Evolutionary conservation across 2,888 invertebrate species (phyloP).

Genomic region (Leuctra nigra): DNA sequence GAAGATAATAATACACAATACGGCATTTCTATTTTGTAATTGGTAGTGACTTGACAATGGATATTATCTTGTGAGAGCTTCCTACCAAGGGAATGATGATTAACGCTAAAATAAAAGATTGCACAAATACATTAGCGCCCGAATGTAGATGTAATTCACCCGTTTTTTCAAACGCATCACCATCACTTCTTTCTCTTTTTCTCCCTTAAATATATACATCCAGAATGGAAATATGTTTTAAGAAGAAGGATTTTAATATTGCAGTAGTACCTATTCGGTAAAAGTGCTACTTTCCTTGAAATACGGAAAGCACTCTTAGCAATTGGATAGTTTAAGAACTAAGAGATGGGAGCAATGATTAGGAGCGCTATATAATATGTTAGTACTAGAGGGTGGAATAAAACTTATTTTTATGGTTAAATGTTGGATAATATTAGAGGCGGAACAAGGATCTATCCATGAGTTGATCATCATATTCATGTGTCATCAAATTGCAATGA

Average conservation of each 20-base stretch:
- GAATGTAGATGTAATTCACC: not conserved
- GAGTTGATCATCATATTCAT: no score
- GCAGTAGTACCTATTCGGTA: not conserved
- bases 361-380: slow-evolving; percentile 26
- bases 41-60: not conserved
- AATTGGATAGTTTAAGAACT: slow-evolving; percentile 28
- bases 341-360: slow-evolving; percentile 27
- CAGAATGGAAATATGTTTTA: not conserved
- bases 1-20: not conserved
- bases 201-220: not conserved
- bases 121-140: not conserved
- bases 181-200: not conserved
- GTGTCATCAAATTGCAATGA: no score
- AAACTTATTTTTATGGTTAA: slow-evolving; percentile 5
- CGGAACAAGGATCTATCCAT: no score
- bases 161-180: no score
- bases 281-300: not conserved
- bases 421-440: not conserved
- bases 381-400: not conserved
- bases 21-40: slow-evolving; percentile 1
- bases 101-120: slow-evolving; percentile 5
- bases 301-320: slow-evolving; percentile 26
- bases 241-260: slow-evolving; percentile 27
- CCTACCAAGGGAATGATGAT: not conserved
- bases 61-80: not conserved